Conservation (phyloP, 2,113 vertebrate species). For the Hydrochoerus hydrochaeris region DNA sequence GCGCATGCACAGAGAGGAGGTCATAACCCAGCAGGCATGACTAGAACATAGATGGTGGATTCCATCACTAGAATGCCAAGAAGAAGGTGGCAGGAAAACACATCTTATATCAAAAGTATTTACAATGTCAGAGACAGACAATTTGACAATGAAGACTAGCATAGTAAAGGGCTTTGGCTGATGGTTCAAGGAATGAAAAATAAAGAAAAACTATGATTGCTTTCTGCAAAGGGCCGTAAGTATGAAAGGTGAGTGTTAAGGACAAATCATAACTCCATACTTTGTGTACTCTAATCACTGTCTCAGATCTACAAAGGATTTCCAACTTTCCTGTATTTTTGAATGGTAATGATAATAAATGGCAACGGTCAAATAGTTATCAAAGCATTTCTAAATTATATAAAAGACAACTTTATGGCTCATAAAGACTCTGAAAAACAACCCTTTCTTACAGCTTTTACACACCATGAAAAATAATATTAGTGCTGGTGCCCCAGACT, state of each 20-base stretch:
- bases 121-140: constrained; percentile 39
- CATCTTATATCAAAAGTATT: constrained; percentile 12
- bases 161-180: constrained; percentile 12
- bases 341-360: neutral
- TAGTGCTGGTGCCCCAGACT: neutral
- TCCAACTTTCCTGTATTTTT: constrained; percentile 31
- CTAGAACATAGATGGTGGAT: constrained; percentile 15
- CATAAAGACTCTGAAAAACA: neutral
- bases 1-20: neutral
- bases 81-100: constrained; percentile 17
- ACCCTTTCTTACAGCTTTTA: neutral
- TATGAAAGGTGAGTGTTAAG: constrained; percentile 9
- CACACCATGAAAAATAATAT: neutral
- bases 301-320: constrained; percentile 27
- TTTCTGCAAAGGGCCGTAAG: neutral
- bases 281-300: neutral
- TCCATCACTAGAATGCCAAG: constrained; percentile 42
- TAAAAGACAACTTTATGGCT: constrained; percentile 39
- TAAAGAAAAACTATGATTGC: neutral
- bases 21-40: constrained; percentile 20
- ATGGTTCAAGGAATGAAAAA: constrained; percentile 30
- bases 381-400: constrained; percentile 59
- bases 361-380: constrained; percentile 35
- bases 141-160: constrained; percentile 3
- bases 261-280: neutral